Percentiles rank a stretch among this genome's conserved stretches.
Conservation (phyloP, 2,888 invertebrate species). For the Eupeodes latifasciatus region DNA sequence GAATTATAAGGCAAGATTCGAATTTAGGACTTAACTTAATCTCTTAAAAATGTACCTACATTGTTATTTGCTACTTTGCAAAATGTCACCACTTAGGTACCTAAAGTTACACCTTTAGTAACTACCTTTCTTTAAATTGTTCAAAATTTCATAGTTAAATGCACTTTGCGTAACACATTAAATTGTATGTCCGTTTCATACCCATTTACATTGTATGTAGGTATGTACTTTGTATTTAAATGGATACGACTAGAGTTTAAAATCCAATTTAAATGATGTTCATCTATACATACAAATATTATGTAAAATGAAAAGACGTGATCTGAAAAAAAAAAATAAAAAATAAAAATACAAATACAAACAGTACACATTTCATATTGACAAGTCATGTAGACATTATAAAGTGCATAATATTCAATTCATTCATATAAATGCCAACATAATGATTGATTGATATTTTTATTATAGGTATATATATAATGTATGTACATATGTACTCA, state of each 20-base stretch:
- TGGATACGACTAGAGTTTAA: background rate
- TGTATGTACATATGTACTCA: background rate
- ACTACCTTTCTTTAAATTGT: too few relatives aligned
- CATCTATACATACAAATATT: background rate
- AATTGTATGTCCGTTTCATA: too few relatives aligned
- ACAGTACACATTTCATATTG: slow-evolving; percentile 13
- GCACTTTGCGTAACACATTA: too few relatives aligned
- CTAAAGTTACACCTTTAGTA: too few relatives aligned
- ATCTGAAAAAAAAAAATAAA: slow-evolving; percentile 17
- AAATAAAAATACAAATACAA: background rate
- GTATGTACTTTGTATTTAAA: background rate
- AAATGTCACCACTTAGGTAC: too few relatives aligned
- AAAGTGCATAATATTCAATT: background rate
- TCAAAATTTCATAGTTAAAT: too few relatives aligned
- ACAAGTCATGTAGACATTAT: slow-evolving; percentile 29
- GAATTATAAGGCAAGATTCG: too few relatives aligned
- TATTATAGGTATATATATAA: background rate
- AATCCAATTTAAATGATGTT: background rate
- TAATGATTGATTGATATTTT: slow-evolving; percentile 29
- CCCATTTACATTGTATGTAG: too few relatives aligned
- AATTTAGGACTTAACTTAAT: too few relatives aligned
- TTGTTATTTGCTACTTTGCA: too few relatives aligned
- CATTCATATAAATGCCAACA: slow-evolving; percentile 2
- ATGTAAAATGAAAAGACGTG: slow-evolving; percentile 6
- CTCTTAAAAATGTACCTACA: too few relatives aligned